phyloP scores from a whole-genome alignment of 1,140 invertebrate species.

The Sarcophaga peregrina region DNA sequence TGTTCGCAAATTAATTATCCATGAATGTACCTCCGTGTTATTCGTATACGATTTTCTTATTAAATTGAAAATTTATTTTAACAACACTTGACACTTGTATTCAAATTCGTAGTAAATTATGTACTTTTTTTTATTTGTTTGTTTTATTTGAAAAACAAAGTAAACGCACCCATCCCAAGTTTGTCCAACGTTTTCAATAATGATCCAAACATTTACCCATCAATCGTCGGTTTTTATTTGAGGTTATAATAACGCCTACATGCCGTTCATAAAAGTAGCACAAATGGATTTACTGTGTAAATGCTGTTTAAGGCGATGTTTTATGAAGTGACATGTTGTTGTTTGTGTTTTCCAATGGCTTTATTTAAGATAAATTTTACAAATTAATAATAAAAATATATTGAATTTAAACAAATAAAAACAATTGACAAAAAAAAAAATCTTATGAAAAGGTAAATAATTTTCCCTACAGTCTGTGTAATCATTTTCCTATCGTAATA shows the following conservation, averaged over 20 bases:
- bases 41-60: background rate
- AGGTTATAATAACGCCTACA: background rate
- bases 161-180: constrained; percentile 12
- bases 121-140: no score
- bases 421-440: background rate
- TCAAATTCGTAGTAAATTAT: background rate
- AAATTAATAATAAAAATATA: background rate
- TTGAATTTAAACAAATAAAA: background rate
- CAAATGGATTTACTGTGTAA: constrained; percentile 20
- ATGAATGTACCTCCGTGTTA: no score
- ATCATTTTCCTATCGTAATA: no score
- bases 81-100: constrained; percentile 18
- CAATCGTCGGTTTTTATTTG: background rate
- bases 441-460: no score
- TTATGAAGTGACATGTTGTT: background rate
- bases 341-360: background rate
- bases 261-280: background rate
- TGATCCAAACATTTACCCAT: background rate
- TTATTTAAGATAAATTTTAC: background rate
- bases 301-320: background rate
- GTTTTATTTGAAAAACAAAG: background rate
- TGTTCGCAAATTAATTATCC: no score
- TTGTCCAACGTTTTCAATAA: background rate
- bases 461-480: no score
- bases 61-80: background rate